A percentile compares a stretch with the other conserved stretches of the same genome.
phyloP scores from a whole-genome alignment of 2,888 invertebrate species.

The Cetonia aurata region DNA sequence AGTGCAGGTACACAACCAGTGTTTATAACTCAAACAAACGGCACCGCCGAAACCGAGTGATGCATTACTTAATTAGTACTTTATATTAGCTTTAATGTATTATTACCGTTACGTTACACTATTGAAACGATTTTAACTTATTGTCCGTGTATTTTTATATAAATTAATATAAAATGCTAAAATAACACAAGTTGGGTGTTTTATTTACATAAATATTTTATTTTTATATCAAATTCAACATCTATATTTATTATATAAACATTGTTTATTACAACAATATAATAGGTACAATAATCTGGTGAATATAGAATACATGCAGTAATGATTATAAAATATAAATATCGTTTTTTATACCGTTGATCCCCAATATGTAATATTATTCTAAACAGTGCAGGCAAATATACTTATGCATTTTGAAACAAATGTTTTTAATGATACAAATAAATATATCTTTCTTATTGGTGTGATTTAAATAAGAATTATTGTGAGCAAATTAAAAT shows the following conservation, averaged over 20 bases:
- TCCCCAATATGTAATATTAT: conserved; percentile 13
- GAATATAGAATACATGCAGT: conserved; percentile 49
- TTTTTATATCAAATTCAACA: conserved; percentile 53
- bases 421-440: conserved; percentile 2
- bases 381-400: conserved; percentile 14
- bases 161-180: conserved; percentile 27
- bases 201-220: conserved; percentile 38
- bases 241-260: conserved; percentile 50
- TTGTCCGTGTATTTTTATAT: conserved; percentile 36
- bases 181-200: conserved; percentile 17
- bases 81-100: conserved; percentile 24
- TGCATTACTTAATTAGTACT: conserved; percentile 9
- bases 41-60: conserved; percentile 61
- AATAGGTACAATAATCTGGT: conserved; percentile 50
- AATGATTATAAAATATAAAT: conserved; percentile 55
- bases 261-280: conserved; percentile 43
- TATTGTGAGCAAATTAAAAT: too few relatives aligned
- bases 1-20: conserved; percentile 61
- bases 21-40: conserved; percentile 63
- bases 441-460: not conserved
- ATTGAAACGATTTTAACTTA: conserved; percentile 30
- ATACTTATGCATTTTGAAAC: conserved; percentile 5
- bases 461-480: too few relatives aligned
- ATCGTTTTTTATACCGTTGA: conserved; percentile 23
- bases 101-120: conserved; percentile 26